phyloP scores from a whole-genome alignment of 2,888 invertebrate species.

The Perizoma affinitatum region DNA sequence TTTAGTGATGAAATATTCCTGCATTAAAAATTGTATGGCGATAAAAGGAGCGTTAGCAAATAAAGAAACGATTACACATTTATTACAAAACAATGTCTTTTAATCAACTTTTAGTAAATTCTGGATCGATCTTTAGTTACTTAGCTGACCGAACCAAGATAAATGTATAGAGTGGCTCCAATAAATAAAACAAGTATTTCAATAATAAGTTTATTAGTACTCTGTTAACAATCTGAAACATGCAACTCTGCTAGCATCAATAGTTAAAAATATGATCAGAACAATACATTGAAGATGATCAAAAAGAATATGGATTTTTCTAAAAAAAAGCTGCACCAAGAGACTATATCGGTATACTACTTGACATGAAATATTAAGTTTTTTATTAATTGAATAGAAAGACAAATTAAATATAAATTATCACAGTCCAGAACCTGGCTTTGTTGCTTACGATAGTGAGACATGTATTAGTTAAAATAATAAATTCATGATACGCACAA shows the following conservation, averaged over 20 bases:
- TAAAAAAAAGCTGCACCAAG: conserved; percentile 3
- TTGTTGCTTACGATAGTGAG: conserved; percentile 41
- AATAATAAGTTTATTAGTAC: conserved; percentile 10
- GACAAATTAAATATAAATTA: conserved; percentile 33
- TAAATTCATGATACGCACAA: conserved; percentile 2
- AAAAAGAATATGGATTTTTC: conserved; percentile 1
- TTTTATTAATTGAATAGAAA: conserved; percentile 16
- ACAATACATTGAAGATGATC: conserved; percentile 3
- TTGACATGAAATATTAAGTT: too few relatives aligned
- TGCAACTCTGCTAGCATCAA: conserved; percentile 10
- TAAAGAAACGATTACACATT: conserved; percentile 58
- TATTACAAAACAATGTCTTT: conserved; percentile 55
- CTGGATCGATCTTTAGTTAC: not conserved
- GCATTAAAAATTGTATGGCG: conserved; percentile 27
- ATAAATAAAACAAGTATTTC: not conserved
- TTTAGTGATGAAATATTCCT: conserved; percentile 28
- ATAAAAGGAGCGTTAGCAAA: conserved; percentile 36
- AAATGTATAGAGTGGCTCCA: too few relatives aligned
- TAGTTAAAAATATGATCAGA: conserved; percentile 5
- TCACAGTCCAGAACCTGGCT: conserved; percentile 46
- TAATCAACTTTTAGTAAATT: conserved; percentile 34
- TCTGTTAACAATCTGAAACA: conserved; percentile 14
- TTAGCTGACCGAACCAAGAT: not conserved
- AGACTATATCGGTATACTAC: too few relatives aligned
- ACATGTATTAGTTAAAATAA: conserved; percentile 21